Evolutionary conservation across 2,888 invertebrate species (phyloP).

Genomic region (Prenolepis imparis): DNA sequence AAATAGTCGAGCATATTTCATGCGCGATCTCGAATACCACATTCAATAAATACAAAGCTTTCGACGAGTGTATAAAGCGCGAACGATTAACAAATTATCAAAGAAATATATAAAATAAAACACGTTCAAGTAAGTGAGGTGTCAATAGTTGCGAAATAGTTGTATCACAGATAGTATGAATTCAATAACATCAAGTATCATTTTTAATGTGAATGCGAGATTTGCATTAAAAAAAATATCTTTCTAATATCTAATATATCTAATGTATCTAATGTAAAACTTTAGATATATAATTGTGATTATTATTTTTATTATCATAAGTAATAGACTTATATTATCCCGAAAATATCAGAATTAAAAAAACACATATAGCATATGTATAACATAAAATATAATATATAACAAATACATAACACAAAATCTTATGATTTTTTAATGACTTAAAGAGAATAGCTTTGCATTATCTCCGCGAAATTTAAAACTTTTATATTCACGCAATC

Average conservation of each 20-base stretch:
- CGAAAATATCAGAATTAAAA: slow-evolving; percentile 29
- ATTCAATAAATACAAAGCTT: neutral
- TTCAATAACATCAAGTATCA: slow-evolving; percentile 29
- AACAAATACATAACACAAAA: slow-evolving; percentile 40
- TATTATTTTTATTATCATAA: slow-evolving; percentile 21
- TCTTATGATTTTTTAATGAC: slow-evolving; percentile 32
- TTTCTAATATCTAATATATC: slow-evolving; percentile 27
- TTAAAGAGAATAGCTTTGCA: slow-evolving; percentile 17
- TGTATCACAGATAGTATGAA: slow-evolving; percentile 43
- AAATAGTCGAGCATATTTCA: slow-evolving; percentile 12
- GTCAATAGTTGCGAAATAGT: slow-evolving; percentile 25
- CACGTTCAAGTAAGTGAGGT: slow-evolving; percentile 12
- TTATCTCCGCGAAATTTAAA: slow-evolving; percentile 16
- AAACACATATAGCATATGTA: slow-evolving; percentile 13
- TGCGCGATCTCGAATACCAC: neutral
- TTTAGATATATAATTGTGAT: slow-evolving; percentile 2
- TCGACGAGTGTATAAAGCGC: neutral
- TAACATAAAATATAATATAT: slow-evolving; percentile 50
- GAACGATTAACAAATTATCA: slow-evolving; percentile 8
- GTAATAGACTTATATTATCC: slow-evolving; percentile 31
- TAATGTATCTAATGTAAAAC: slow-evolving; percentile 37
- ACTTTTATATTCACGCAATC: slow-evolving; percentile 19
- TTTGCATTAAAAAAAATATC: slow-evolving; percentile 27
- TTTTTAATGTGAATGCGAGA: slow-evolving; percentile 22
- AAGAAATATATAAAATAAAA: slow-evolving; percentile 32